A percentile compares a stretch with the other conserved stretches of the same genome.
Conservation (phyloP, 2,797 vertebrate species). For the Halcyon badia region DNA sequence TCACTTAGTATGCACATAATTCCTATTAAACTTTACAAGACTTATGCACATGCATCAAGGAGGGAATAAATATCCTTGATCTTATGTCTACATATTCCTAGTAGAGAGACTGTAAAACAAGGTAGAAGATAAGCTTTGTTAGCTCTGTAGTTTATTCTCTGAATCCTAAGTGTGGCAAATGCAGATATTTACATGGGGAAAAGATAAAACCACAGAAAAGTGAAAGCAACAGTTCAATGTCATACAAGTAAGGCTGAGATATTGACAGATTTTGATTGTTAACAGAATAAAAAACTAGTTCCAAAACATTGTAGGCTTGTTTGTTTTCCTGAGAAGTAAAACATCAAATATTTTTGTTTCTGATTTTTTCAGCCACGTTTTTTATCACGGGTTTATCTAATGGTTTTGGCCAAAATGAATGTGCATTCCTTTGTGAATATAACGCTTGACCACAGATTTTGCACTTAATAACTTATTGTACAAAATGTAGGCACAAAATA, state of each 20-base stretch:
- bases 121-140: not conserved
- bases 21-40: not conserved
- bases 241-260: not conserved
- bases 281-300: not conserved
- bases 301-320: not conserved
- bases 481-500: not conserved
- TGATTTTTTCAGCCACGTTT: not conserved
- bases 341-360: not conserved
- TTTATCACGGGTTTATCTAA: not conserved
- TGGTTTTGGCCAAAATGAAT: not conserved
- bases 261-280: not conserved
- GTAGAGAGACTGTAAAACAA: not conserved
- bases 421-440: not conserved
- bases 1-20: not conserved
- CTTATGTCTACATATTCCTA: not conserved
- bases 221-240: not conserved
- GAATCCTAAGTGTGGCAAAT: not conserved
- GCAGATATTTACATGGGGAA: not conserved
- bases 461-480: not conserved
- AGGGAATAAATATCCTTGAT: not conserved
- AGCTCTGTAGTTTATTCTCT: not conserved
- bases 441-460: not conserved
- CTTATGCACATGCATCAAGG: not conserved
- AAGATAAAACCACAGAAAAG: not conserved
- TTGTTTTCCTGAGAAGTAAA: not conserved